A percentile compares a stretch with the other conserved stretches of the same genome.
phyloP scores from a whole-genome alignment of 1,140 invertebrate genomes.

The Achroia grisella region DNA sequence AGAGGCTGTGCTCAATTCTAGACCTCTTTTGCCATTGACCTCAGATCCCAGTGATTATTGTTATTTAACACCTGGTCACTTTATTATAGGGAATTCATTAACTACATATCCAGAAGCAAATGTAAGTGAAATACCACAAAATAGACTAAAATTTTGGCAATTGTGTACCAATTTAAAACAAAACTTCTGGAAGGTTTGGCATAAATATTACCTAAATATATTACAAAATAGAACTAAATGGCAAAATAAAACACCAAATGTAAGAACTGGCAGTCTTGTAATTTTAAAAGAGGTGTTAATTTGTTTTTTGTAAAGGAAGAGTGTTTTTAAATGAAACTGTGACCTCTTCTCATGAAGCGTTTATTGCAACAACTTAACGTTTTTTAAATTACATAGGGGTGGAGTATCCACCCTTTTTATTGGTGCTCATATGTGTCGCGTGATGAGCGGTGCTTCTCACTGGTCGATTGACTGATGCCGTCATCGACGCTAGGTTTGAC shows the following conservation, averaged over 20 bases:
- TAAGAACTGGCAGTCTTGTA: slow-evolving; percentile 1
- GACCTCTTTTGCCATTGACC: neutral
- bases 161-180: neutral
- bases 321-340: too few species aligned
- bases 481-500: too few species aligned
- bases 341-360: too few species aligned
- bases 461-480: too few species aligned
- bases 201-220: slow-evolving; percentile 11
- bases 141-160: neutral
- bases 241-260: neutral
- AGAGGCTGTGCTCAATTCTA: slow-evolving; percentile 16
- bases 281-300: slow-evolving; percentile 2
- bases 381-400: too few species aligned
- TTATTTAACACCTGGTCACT: slow-evolving; percentile 1
- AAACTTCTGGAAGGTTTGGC: slow-evolving; percentile 6
- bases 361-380: too few species aligned
- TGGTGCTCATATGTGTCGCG: too few species aligned
- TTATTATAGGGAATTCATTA: neutral
- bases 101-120: neutral
- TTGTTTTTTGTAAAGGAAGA: too few species aligned
- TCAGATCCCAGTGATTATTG: neutral
- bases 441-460: too few species aligned
- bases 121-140: neutral
- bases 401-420: too few species aligned
- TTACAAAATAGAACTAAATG: slow-evolving; percentile 11